Evolutionary conservation across 92 coral and sea anemone species (phyloP).

Genomic region (Palythoa grandis): DNA sequence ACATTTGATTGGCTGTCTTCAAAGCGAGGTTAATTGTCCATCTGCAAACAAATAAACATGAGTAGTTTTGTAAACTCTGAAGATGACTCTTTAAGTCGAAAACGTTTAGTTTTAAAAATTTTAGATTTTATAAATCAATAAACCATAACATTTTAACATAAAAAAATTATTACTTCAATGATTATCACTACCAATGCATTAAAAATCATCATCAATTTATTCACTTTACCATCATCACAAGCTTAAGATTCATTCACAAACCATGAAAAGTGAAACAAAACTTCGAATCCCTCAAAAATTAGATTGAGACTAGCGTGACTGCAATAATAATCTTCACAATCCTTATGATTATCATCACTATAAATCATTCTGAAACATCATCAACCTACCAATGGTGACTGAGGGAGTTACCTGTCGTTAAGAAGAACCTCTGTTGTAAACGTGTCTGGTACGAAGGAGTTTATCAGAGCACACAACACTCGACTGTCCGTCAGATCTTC

Average conservation of each 20-base stretch:
- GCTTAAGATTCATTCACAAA: too few relatives aligned
- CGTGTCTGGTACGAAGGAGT: slow-evolving; percentile 97
- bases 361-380: background rate
- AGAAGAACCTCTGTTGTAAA: slow-evolving; percentile 96
- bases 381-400: too few relatives aligned
- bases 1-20: slow-evolving; percentile 93
- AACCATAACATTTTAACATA: too few relatives aligned
- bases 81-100: too few relatives aligned
- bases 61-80: too few relatives aligned
- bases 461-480: slow-evolving; percentile 92
- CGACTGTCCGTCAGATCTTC: slow-evolving; percentile 97
- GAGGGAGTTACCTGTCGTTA: slow-evolving; percentile 81
- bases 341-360: background rate
- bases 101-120: too few relatives aligned
- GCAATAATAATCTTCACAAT: background rate
- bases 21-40: slow-evolving; percentile 98
- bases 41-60: slow-evolving; percentile 41
- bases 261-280: background rate
- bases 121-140: too few relatives aligned
- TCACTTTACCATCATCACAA: background rate
- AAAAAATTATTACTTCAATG: too few relatives aligned
- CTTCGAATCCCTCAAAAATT: too few relatives aligned
- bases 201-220: background rate
- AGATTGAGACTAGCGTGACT: too few relatives aligned
- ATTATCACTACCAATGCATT: background rate